Base-by-base conservation (phyloP, 1,140 invertebrate genomes). In the Periplaneta americana region DNA sequence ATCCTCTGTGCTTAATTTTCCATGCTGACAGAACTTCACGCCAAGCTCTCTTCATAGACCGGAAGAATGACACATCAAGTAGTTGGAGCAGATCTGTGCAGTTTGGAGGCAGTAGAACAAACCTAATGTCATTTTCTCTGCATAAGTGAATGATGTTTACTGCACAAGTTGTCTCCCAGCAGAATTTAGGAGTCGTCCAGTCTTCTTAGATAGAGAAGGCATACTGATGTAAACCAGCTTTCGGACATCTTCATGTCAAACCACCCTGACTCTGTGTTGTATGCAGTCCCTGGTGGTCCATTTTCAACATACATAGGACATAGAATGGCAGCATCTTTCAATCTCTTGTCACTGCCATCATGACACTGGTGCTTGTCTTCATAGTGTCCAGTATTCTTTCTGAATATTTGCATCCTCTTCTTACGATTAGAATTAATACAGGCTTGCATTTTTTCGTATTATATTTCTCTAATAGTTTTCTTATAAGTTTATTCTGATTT, bases 331-430 rank as follows among this genome's bases (percentile, higher is more conserved):
- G 78, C 18, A 86, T 31, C 31, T 75, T 74, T 28, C 86, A 84
- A 34, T 81, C 79, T 35, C 85, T 87, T 37, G 84, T 83, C 35
- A 78, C 86, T 80, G 85, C 84, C 80, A 88, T 83, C 83, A 87
- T 87, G 17, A 87, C 32, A 31, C 86, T 85, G 22, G 82, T 85
- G 28, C 81, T 84, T 15, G 36, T 77, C 81, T 87, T 88, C 17
- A 84, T 83, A 75, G 77, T 80, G 35, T 88, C 86, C 22, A 86
- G 78, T 36, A 85, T 82, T 5, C 84, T 75, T 82, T 87, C 86
- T 31, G 86, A 84, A 84, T 88, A 85, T 83, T 88, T 87, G 17
- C 74, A 80, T 34, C 85, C 86, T 79, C 85, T 83, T 84, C 80
- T 84, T 22, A 85, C 77, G 48, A 87, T 77, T 75, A 85, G 79